Base-by-base conservation (phyloP, 2,113 vertebrate species). In the Solea senegalensis region DNA sequence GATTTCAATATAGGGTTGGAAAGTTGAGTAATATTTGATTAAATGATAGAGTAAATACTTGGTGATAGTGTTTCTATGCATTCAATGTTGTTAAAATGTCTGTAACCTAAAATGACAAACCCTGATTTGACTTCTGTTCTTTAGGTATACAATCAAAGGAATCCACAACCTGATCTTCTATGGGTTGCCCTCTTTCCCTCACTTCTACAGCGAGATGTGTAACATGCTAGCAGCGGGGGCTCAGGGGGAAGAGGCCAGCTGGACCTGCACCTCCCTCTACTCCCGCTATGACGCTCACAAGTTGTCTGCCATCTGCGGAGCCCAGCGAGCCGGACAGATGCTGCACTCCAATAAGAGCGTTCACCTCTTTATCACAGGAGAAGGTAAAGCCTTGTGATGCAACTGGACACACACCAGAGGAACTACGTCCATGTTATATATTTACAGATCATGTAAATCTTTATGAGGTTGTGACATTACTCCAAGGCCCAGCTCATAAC, bases 121-220 rank as follows among this genome's bases (percentile, higher is more conserved):
- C 69, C 28, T 58, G 21, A 21, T 15, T 28, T 58, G 21, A n/a
- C 15, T 28, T 57, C 2, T 59, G 46, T 69, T 48, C 0, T 63
- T 43, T 85, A 99, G 98, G 84, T 98, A 97, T 74, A 93, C 90
- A 0, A 96, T 99, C 73, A 97, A 93, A 91, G 98, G 98, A 48
- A 95, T 98, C 85, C 92, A 93, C 81, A 97, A 98, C 90, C 92
- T 99, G 57, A 95, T 99, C 81, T 98, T 98, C 90, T 99, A 98
- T 2, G 96, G 95, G 39, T 89, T 99, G 58, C 98, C 97, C 2
- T 95, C 96, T 0, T 98, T 95, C 76, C 89, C 96, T 2, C 96
- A 98, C 85, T 99, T 98, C 93, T 99, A 99, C 92, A 98, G 95
- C 3, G 98, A 99, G 74, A 86, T 98, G 64, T 99, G 98, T 73